Base-by-base conservation (phyloP, 2,888 invertebrate genomes). In the Sarcophaga carnaria region DNA sequence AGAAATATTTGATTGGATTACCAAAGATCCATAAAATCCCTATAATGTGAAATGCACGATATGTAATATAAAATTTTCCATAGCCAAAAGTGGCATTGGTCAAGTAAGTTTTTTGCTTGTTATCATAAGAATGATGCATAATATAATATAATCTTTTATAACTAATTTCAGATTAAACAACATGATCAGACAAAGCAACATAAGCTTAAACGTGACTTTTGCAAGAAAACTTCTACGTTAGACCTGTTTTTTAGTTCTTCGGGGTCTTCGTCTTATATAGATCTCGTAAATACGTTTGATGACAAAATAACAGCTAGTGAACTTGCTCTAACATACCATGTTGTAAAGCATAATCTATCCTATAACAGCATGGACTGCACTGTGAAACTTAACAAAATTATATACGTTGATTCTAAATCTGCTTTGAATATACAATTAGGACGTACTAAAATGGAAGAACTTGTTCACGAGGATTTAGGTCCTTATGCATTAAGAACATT, bases 41-140 rank as follows among this genome's bases (percentile, higher is more conserved):
- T 49, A 49, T 49, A 49, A 49, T 49, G 47, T 49, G 47, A 49
- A 49, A 49, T 49, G 47, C 47, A 49, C 47, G 2, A 49, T 49
- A 49, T 49, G 47, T 49, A 49, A 49, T 49, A 49, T 49, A 49
- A 49, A 49, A 49, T 49, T 77, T 75, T 37, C 63, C 25, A 69
- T 69, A 67, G 77, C 69, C 67, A 45, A 25, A 66, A 64, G 64
- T 66, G 76, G 64, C 64, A 76, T 64, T 22, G 76, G 74, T 45
- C 74, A 74, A 27, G 74, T 74, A 74, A 62, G 74, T 66, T 14
- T 64, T 63, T 60, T 75, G 49, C 22, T 76, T 4, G 66, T 66
- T 64, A 22, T 22, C 22, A 22, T 22, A 22, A 22, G 22, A 22
- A 22, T 22, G 22, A 22, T 22, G 22, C 22, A 1, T 22, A 22